Base-by-base conservation (phyloP, 2,797 vertebrate species). In the Adrianichthys oophorus region DNA sequence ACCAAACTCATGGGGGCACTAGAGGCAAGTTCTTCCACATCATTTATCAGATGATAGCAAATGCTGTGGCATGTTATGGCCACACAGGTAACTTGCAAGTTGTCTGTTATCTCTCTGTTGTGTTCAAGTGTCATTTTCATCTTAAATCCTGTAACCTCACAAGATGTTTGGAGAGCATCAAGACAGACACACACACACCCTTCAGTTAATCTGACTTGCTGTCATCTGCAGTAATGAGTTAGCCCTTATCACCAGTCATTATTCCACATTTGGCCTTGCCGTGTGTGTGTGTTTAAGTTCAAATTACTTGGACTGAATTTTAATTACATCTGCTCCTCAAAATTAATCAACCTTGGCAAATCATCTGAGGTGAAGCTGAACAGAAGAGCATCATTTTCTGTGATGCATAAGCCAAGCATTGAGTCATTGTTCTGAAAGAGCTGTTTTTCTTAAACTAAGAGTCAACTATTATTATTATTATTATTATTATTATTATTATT, bases 251-350 rank as follows among this genome's bases (percentile, higher is more conserved):
- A 56, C 40, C 41, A 42, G 44, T 40, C 41, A 41, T 65, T 69
- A 65, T 24, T 63, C 16, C 5, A 49, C 47, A 53, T 42, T 65
- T 62, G 45, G 14, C 52, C 15, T 43, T 48, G 45, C 15, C 14
- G 8, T 44, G 8, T 55, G 24, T 16, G 29, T 73, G 26, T 19
- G 19, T 59, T 48, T 49, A 41, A 40, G 46, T 41, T 58, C 15
- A 48, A 74, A 64, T 42, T 15, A 2, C 55, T 56, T 56, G 41
- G 24, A 66, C 3, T 0, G 29, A 60, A 24, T 54, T 68, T 73
- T 80, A 73, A 80, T 76, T 64, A 69, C 41, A 55, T 69, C 53
- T 56, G 32, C 56, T 57, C 52, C 40, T 62, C 40, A 63, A 55
- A 68, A 59, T 56, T 14, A 77, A 68, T 75, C 53, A 59, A 52